Evolutionary conservation across 2,888 invertebrate genomes (phyloP).

Genomic region (Meandrusa payeni): DNA sequence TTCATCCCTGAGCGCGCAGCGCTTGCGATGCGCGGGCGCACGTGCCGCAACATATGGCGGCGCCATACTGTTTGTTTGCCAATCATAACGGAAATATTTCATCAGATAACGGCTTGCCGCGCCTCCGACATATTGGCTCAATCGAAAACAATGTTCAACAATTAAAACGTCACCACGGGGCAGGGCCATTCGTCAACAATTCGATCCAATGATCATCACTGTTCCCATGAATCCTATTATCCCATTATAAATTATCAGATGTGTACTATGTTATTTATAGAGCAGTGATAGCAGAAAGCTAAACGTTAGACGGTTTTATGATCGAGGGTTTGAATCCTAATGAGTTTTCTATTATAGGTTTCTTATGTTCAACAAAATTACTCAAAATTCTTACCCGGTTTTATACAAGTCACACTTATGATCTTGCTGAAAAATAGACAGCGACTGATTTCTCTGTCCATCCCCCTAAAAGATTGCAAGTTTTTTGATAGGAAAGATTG

Average conservation of each 20-base stretch:
- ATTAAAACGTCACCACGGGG: slow-evolving; percentile 61
- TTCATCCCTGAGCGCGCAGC: slow-evolving; percentile 76
- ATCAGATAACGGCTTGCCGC: slow-evolving; percentile 76
- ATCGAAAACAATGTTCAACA: slow-evolving; percentile 75
- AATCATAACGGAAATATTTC: slow-evolving; percentile 81
- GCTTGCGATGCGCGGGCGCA: slow-evolving; percentile 71
- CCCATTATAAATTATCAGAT: slow-evolving; percentile 4
- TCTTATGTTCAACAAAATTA: no score
- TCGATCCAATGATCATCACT: slow-evolving; percentile 52
- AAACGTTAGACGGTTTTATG: no score
- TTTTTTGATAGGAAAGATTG: no score
- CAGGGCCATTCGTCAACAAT: slow-evolving; percentile 40
- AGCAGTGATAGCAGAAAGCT: no score
- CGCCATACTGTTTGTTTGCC: slow-evolving; percentile 81
- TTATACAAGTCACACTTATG: no score
- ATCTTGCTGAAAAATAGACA: no score
- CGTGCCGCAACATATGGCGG: slow-evolving; percentile 78
- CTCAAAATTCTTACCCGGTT: no score
- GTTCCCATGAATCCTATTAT: no score
- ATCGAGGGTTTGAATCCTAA: no score
- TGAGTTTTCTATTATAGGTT: no score
- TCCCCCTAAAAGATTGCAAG: no score
- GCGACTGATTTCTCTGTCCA: no score
- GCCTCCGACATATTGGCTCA: slow-evolving; percentile 66
- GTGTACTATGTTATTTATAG: not conserved